Conservation (phyloP, 2,888 invertebrate species). For the Mamestra brassicae region DNA sequence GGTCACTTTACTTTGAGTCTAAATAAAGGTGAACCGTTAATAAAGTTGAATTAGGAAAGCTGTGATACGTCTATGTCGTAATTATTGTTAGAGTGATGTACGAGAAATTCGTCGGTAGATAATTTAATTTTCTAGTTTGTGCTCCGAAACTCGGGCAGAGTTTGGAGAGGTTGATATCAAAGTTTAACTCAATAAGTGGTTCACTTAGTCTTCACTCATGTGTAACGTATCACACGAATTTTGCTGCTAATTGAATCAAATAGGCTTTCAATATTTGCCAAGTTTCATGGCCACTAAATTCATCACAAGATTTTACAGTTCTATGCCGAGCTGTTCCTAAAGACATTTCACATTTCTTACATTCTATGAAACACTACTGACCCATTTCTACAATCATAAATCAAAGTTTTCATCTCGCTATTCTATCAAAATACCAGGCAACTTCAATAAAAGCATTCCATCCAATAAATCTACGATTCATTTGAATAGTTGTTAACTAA, state of each 20-base stretch:
- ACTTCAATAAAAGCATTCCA: constrained; percentile 44
- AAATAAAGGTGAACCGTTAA: constrained; percentile 37
- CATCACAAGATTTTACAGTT: neutral
- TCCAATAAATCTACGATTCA: constrained; percentile 74
- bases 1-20: constrained; percentile 52
- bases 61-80: constrained; percentile 59
- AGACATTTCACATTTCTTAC: neutral
- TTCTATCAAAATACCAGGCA: constrained; percentile 39
- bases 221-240: constrained; percentile 2
- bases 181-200: constrained; percentile 36
- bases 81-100: constrained; percentile 42
- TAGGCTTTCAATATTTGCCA: neutral
- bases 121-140: constrained; percentile 37
- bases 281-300: neutral
- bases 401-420: constrained; percentile 20
- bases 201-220: constrained; percentile 10
- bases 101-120: constrained; percentile 19
- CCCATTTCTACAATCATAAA: constrained; percentile 12
- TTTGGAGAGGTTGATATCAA: constrained; percentile 22
- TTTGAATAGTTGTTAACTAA: constrained; percentile 74
- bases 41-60: constrained; percentile 70
- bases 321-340: neutral
- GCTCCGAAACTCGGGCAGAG: constrained; percentile 7
- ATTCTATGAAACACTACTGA: constrained; percentile 14
- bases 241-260: neutral